Percentiles rank a stretch among this genome's conserved stretches.
phyloP scores from a whole-genome alignment of 1,140 invertebrate species.

The Lamellibrachia luymesi region DNA sequence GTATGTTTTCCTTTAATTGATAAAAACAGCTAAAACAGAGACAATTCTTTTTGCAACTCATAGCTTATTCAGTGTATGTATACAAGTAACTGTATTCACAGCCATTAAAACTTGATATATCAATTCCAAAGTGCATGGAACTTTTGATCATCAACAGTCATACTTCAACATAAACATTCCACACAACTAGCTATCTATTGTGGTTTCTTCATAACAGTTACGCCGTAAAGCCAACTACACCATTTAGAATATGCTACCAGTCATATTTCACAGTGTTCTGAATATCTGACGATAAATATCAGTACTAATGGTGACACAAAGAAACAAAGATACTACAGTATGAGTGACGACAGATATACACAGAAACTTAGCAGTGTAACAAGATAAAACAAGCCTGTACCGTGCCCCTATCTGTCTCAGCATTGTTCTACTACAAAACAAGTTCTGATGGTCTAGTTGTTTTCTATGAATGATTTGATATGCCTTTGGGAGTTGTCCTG shows the following conservation, averaged over 20 bases:
- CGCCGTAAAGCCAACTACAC: no score
- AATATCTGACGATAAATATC: neutral
- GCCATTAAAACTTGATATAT: neutral
- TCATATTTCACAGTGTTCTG: no score
- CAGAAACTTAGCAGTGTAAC: neutral
- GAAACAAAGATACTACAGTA: neutral
- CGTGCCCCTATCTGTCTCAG: neutral
- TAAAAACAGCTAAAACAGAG: neutral
- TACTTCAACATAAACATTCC: neutral
- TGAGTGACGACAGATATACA: neutral
- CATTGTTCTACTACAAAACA: neutral
- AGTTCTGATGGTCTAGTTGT: neutral
- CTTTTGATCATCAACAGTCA: no score
- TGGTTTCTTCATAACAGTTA: neutral
- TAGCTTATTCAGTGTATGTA: neutral
- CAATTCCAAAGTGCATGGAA: no score
- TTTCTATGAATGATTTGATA: neutral
- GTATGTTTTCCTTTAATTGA: neutral
- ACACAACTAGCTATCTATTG: neutral
- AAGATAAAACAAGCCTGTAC: neutral
- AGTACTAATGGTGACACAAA: neutral
- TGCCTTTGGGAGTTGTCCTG: neutral
- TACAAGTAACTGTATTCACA: neutral
- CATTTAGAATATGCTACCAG: no score
- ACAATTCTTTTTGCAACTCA: neutral